Evolutionary conservation across 1,140 invertebrate species (phyloP).

Genomic region (Euwallacea similis): DNA sequence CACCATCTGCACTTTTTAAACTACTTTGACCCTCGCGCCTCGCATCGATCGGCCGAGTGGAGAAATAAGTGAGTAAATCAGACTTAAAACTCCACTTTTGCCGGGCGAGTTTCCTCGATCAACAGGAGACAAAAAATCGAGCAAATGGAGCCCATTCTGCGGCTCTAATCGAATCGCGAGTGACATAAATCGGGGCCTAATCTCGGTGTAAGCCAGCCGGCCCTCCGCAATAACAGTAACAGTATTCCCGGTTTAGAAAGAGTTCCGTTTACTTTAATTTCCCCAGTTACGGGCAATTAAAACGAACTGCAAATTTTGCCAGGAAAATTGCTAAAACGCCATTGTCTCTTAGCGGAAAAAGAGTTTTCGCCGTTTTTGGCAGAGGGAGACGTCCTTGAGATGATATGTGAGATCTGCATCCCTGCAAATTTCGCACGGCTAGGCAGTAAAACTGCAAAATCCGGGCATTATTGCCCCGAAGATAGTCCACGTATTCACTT

Average conservation of each 20-base stretch:
- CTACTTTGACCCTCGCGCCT: background rate
- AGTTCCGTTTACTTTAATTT: background rate
- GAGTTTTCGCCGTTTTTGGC: too few relatives aligned
- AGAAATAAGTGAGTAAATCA: constrained; percentile 1
- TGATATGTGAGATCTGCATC: too few relatives aligned
- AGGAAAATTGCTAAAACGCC: background rate
- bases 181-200: background rate
- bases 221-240: too few relatives aligned
- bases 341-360: too few relatives aligned
- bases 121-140: background rate
- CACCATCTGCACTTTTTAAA: constrained; percentile 5
- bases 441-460: constrained; percentile 24
- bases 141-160: too few relatives aligned
- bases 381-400: too few relatives aligned
- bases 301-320: constrained; percentile 1
- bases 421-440: background rate
- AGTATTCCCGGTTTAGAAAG: background rate
- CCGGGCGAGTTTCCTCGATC: background rate
- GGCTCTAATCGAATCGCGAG: constrained; percentile 1
- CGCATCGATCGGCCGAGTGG: background rate
- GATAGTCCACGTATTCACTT: constrained; percentile 37
- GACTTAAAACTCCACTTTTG: background rate
- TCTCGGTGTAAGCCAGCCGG: too few relatives aligned
- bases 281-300: background rate
- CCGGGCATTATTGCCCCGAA: constrained; percentile 22